Conservation (phyloP, 2,888 invertebrate species). For the Phortica okadai region DNA sequence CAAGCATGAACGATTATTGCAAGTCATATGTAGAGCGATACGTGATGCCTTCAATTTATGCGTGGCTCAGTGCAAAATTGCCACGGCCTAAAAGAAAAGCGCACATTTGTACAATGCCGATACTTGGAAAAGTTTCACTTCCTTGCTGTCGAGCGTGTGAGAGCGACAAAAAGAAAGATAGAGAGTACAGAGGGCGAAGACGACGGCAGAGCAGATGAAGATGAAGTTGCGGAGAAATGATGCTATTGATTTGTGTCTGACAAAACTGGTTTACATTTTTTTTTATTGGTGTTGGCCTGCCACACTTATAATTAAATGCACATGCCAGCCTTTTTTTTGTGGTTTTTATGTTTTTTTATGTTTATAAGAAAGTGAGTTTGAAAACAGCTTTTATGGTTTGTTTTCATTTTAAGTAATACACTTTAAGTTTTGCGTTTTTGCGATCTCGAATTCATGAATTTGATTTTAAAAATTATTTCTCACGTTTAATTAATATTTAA, state of each 20-base stretch:
- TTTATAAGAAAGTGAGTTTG: constrained; percentile 7
- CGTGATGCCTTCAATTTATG: not conserved
- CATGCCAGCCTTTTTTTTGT: not conserved
- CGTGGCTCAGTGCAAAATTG: not conserved
- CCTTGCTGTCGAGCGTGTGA: not conserved
- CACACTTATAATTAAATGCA: not conserved
- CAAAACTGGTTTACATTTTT: not conserved
- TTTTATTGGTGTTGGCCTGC: not conserved
- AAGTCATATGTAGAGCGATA: not conserved
- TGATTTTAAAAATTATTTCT: not conserved
- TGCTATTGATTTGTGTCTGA: constrained; percentile 5
- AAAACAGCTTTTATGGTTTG: not conserved
- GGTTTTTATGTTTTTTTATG: not conserved
- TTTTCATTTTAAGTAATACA: not conserved
- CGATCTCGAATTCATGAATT: not conserved
- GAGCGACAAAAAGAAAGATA: not conserved
- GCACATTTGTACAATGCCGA: not conserved
- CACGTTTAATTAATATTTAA: not conserved
- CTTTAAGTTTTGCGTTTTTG: not conserved
- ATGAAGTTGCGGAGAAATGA: not conserved
- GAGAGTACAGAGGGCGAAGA: not conserved
- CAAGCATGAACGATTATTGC: not conserved
- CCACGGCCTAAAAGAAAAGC: not conserved
- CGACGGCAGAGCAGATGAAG: not conserved
- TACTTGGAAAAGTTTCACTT: constrained; percentile 6